Evolutionary conservation across 2,113 vertebrate genomes (phyloP).

Genomic region (Saguinus imperator): DNA sequence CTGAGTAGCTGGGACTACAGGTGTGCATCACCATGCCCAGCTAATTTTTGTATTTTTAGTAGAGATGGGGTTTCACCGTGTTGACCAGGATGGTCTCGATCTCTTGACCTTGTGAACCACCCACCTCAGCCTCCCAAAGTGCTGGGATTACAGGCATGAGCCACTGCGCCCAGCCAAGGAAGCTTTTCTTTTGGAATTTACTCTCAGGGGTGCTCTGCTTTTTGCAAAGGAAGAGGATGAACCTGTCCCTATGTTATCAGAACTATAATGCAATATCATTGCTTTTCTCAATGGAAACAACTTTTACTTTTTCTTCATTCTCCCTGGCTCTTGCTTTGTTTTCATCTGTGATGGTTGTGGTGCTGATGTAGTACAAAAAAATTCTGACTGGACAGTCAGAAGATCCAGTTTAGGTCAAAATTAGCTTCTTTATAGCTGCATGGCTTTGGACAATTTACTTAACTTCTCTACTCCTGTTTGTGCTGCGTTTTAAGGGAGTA

Average conservation of each 20-base stretch:
- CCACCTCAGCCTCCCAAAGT: too few relatives aligned
- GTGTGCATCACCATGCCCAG: too few relatives aligned
- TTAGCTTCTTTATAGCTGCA: not conserved
- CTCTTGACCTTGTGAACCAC: too few relatives aligned
- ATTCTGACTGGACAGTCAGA: not conserved
- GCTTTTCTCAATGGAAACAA: not conserved
- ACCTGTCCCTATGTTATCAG: not conserved
- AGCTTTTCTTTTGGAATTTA: not conserved
- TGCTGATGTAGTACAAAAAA: not conserved
- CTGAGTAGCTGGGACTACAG: too few relatives aligned
- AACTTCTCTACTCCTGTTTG: not conserved
- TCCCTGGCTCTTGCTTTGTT: not conserved
- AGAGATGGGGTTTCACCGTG: too few relatives aligned
- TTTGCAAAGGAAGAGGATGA: not conserved
- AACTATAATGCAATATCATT: not conserved
- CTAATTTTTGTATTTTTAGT: too few relatives aligned
- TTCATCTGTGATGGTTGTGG: not conserved
- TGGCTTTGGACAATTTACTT: not conserved
- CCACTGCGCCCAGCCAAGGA: too few relatives aligned
- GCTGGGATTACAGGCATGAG: too few relatives aligned
- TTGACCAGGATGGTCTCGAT: too few relatives aligned
- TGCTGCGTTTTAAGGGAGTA: too few relatives aligned
- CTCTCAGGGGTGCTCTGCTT: not conserved
- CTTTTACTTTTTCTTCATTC: not conserved
- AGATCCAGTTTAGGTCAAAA: not conserved